phyloP scores from a whole-genome alignment of 2,888 invertebrate species.

The Dioctria linearis region DNA sequence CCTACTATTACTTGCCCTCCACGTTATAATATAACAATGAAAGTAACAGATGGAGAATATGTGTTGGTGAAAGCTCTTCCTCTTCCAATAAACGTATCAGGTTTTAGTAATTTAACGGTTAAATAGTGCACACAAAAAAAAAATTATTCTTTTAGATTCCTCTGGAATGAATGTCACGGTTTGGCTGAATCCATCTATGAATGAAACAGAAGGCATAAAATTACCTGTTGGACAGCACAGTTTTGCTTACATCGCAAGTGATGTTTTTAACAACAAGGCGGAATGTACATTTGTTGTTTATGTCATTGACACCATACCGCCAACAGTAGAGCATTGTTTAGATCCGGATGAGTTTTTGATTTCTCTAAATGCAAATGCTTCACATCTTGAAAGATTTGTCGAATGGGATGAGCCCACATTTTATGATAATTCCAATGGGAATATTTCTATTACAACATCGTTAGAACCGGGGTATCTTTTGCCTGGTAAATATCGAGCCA shows the following conservation, averaged over 20 bases:
- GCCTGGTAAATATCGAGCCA: slow-evolving; percentile 74
- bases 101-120: background rate
- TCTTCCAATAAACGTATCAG: slow-evolving; percentile 25
- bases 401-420: slow-evolving; percentile 72
- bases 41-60: slow-evolving; percentile 46
- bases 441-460: slow-evolving; percentile 64
- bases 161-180: slow-evolving; percentile 73
- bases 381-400: slow-evolving; percentile 63
- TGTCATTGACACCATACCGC: slow-evolving; percentile 74
- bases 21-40: slow-evolving; percentile 64
- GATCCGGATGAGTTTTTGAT: slow-evolving; percentile 74
- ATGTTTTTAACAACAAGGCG: slow-evolving; percentile 75
- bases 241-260: slow-evolving; percentile 77
- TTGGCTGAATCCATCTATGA: slow-evolving; percentile 75
- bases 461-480: slow-evolving; percentile 72
- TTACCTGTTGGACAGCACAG: slow-evolving; percentile 75
- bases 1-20: slow-evolving; percentile 75
- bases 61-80: slow-evolving; percentile 53
- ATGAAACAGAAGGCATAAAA: slow-evolving; percentile 68
- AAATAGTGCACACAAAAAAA: too few relatives aligned
- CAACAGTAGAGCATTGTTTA: slow-evolving; percentile 75
- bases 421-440: slow-evolving; percentile 69
- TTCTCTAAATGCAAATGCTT: slow-evolving; percentile 74
- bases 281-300: slow-evolving; percentile 76
- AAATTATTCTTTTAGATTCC: slow-evolving; percentile 72